phyloP scores from a whole-genome alignment of 2,888 invertebrate species.

The Melanchra persicariae region DNA sequence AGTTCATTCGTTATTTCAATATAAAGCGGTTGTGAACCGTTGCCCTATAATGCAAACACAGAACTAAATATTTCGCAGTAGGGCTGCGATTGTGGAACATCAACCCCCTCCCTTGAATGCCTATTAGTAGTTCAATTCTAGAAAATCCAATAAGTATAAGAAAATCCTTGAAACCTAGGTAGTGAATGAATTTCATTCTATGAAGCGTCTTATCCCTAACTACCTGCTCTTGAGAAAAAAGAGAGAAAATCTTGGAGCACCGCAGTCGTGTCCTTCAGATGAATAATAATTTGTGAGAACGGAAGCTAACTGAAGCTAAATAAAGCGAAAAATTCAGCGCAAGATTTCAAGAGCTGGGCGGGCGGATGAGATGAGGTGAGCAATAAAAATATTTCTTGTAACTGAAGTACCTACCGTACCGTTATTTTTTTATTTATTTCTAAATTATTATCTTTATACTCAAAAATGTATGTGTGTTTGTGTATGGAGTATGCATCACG shows the following conservation, averaged over 20 bases:
- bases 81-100: neutral
- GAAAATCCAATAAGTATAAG: constrained; percentile 17
- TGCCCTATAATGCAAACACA: neutral
- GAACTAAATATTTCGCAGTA: neutral
- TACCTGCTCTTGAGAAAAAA: constrained; percentile 20
- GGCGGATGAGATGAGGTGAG: neutral
- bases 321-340: constrained; percentile 13
- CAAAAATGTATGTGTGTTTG: too few species aligned
- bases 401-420: neutral
- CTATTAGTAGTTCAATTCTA: neutral
- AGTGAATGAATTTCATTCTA: constrained; percentile 21
- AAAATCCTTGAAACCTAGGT: neutral
- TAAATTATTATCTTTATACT: neutral
- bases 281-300: constrained; percentile 40
- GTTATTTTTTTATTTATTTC: neutral
- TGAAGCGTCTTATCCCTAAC: neutral
- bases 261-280: constrained; percentile 13
- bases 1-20: constrained; percentile 19
- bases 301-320: constrained; percentile 33
- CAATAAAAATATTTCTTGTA: neutral
- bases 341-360: neutral
- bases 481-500: too few species aligned
- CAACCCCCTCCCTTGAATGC: neutral
- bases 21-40: neutral
- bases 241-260: neutral